Base-by-base conservation (phyloP, 2,113 vertebrate genomes). In the Puntigrus tetrazona region DNA sequence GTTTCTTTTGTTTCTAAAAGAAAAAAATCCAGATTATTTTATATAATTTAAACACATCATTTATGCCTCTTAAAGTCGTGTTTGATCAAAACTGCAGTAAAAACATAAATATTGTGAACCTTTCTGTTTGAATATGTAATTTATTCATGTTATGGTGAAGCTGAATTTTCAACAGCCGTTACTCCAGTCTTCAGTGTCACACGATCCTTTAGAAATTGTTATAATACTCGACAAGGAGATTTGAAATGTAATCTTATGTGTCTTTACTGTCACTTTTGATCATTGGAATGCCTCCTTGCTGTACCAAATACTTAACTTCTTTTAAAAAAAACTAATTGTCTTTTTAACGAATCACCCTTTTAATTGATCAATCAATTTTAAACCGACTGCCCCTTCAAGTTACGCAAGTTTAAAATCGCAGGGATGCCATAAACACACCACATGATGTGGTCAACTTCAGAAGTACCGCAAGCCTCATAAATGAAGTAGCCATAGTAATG, bases 331-430 rank as follows among this genome's bases (percentile, higher is more conserved):
- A 18, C 5, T 14, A 50, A 52, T 16, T 20, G 50, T 52, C 18
- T 52, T 20, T 52, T 52, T 2, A 52, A 2, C 7, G 18, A 52
- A 52, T 52, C 3, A 7, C 1, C 50, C 18, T 52, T 55, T 22
- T 7, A 55, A 0, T n/a, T 55, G 20, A 52, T 52, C 6, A 52
- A 7, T 27, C n/a, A 25, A 11, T 63, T 57, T 7, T 7, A 1
- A 27, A 63, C 36, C 29, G 20, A 57, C 52, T n/a, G n/a, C 3
- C 2, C 52, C 20, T n/a, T n/a, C 22, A 57, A n/a, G 4, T 22
- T 79, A 45, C 36, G 47, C 41, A 22, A 50, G 31, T 74, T 63
- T 70, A 14, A 72, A 41, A 36, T 75, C 82, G 50, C 20, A 43
- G 25, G 52, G 27, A 31, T 47, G 57, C 61, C 9, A 29, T 67